These are phyloP conservation scores for Cryptops parisi DNA, from an alignment of 2,888 invertebrate genomes.

Conservation along the genomic window DNA sequence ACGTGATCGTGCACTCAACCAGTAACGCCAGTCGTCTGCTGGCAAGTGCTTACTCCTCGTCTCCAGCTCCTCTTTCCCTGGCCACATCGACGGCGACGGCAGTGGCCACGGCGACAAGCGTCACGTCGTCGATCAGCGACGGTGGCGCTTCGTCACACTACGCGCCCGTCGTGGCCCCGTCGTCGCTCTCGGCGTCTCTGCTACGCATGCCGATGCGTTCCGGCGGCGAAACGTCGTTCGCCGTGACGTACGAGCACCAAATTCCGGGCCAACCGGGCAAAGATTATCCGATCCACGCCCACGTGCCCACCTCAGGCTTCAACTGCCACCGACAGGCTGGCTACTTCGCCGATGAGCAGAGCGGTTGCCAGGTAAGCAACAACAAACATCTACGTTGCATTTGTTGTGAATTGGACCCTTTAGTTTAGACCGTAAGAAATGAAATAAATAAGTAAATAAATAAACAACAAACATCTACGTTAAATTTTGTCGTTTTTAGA, in stretches of 20 bases:
- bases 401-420: too few relatives aligned
- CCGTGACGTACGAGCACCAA: conserved; percentile 10
- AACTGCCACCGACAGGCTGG: background rate
- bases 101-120: background rate
- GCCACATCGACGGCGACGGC: background rate
- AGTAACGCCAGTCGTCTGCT: conserved; percentile 2
- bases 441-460: too few relatives aligned
- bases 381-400: too few relatives aligned
- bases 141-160: background rate
- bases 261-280: conserved; percentile 9
- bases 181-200: background rate
- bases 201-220: background rate
- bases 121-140: background rate
- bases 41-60: background rate
- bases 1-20: conserved; percentile 7
- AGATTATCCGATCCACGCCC: conserved; percentile 8
- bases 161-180: background rate
- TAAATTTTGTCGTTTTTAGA: too few relatives aligned
- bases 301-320: background rate
- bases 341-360: conserved; percentile 5
- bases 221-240: conserved; percentile 2
- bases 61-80: background rate
- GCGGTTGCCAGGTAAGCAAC: conserved; percentile 11
- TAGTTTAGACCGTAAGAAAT: too few relatives aligned
- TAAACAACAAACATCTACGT: too few relatives aligned